Evolutionary conservation across 2,797 vertebrate species (phyloP).

Genomic region (Cyclura pinguis): DNA sequence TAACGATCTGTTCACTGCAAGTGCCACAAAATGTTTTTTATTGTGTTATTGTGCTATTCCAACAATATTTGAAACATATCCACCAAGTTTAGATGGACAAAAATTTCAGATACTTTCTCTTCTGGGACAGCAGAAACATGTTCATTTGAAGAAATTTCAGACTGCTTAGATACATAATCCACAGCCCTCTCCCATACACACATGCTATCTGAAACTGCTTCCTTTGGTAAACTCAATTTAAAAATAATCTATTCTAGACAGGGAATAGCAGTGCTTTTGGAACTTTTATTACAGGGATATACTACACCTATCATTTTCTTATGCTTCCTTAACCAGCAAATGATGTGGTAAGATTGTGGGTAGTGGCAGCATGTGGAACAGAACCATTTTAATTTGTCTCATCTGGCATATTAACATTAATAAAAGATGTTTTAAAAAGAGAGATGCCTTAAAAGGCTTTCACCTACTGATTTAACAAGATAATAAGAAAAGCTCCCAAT

Average conservation of each 20-base stretch:
- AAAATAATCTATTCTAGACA: conserved; percentile 47
- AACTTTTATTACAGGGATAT: conserved; percentile 73
- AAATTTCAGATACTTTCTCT: neutral
- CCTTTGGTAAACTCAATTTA: conserved; percentile 41
- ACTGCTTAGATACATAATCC: conserved; percentile 28
- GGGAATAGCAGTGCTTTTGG: conserved; percentile 63
- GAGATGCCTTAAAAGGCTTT: conserved; percentile 82
- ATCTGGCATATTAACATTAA: conserved; percentile 86
- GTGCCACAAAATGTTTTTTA: neutral
- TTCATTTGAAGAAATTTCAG: conserved; percentile 26
- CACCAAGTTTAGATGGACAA: neutral
- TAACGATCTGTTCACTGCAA: neutral
- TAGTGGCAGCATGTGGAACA: conserved; percentile 82
- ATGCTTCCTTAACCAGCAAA: conserved; percentile 82
- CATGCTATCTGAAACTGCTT: conserved; percentile 1
- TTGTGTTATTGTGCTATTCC: neutral
- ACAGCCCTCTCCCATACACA: neutral
- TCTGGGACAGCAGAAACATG: neutral
- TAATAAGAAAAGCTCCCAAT: conserved; percentile 84
- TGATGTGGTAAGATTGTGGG: conserved; percentile 82
- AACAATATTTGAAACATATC: neutral
- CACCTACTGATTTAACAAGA: conserved; percentile 86
- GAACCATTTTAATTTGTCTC: conserved; percentile 85
- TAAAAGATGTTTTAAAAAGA: conserved; percentile 82
- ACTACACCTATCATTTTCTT: conserved; percentile 79